Base-by-base conservation (phyloP, 2,888 invertebrate genomes). In the Eugnorisma glareosa region DNA sequence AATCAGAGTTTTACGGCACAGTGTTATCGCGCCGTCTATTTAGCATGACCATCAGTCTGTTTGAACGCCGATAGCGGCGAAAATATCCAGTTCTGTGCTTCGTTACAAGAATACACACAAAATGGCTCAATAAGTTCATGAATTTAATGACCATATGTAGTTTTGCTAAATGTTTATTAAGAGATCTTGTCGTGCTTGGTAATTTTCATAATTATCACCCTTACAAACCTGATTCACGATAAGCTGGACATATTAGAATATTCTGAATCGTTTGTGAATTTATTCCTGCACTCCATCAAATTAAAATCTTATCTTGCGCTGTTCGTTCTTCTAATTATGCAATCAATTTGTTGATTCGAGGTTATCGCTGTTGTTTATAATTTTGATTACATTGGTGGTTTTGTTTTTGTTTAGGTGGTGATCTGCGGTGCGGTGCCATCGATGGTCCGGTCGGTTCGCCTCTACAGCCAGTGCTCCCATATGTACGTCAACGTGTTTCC, bases 401-500 rank as follows among this genome's bases (percentile, higher is more conserved):
- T 85, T 83, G 7, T 79, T 73, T 75, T 45, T 81, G 74, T 84
- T 48, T 94, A 97, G 97, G 97, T 97, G 97, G 97, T 97, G 97
- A 97, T 97, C 97, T 97, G 97, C 97, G 97, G 97, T 97, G 97
- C 97, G 97, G 97, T 97, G 97, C 97, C 97, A 95, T 97, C 97
- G 95, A 97, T 97, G 97, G 97, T 97, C 95, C 97, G 97, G 95
- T 97, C 97, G 95, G 97, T 97, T 94, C 97, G 97, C 93, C 97
- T 98, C 92, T 97, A 97, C 97, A 97, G 97, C 96, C 97, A 97
- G 95, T 97, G 97, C 96, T 97, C 97, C 93, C 97, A 97, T 96
- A 97, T 97, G 93, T 97, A 97, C 95, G 97, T 98, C 95, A 97
- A 97, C 96, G 97, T 97, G 91, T 97, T 97, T 94, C 97, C 96